Evolutionary conservation across 1,140 invertebrate genomes (phyloP).

Genomic region (Drosophila sproati): DNA sequence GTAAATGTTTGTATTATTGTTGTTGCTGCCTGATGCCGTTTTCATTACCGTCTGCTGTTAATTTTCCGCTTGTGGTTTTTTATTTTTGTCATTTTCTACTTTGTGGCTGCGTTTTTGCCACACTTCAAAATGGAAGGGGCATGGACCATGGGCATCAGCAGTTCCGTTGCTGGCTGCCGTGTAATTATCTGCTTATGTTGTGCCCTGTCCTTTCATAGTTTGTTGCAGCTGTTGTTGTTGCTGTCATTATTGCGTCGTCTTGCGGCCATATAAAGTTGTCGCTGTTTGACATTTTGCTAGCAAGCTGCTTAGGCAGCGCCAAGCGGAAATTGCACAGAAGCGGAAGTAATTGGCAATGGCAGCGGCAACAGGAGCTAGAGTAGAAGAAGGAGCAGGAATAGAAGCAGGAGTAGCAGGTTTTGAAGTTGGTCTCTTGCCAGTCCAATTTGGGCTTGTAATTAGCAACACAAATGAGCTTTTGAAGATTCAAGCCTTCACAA

Average conservation of each 20-base stretch:
- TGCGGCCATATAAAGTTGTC: constrained; percentile 65
- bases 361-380: constrained; percentile 15
- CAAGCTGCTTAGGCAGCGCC: constrained; percentile 73
- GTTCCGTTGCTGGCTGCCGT: constrained; percentile 42
- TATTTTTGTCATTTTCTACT: constrained; percentile 82
- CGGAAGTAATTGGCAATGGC: constrained; percentile 76
- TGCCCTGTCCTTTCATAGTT: constrained; percentile 36
- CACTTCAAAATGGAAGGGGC: constrained; percentile 8
- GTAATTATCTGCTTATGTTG: constrained; percentile 80
- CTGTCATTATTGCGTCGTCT: constrained; percentile 45
- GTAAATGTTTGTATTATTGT: constrained; percentile 46
- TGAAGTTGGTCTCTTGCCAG: constrained; percentile 20
- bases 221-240: constrained; percentile 9
- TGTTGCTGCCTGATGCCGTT: constrained; percentile 15
- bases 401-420: not conserved
- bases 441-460: constrained; percentile 72
- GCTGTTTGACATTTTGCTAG: constrained; percentile 67
- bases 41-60: constrained; percentile 50
- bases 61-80: constrained; percentile 81
- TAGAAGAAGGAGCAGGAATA: not conserved
- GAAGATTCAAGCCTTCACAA: constrained; percentile 1
- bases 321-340: constrained; percentile 75
- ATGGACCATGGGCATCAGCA: constrained; percentile 16
- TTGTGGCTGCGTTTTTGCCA: constrained; percentile 54
- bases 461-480: constrained; percentile 70